Conservation (phyloP, 2,113 vertebrate genomes). For the Geococcyx californianus region DNA sequence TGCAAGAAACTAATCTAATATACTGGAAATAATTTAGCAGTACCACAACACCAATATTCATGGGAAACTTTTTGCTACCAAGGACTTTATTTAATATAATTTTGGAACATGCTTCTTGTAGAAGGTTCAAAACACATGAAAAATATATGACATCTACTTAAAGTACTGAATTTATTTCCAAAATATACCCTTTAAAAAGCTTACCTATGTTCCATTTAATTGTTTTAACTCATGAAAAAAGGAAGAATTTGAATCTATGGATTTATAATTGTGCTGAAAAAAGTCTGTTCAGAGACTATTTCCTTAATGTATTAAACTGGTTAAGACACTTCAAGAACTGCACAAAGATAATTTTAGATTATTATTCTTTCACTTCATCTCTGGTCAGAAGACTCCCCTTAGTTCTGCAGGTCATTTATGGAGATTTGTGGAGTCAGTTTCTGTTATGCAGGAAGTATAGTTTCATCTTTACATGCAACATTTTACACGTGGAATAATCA, state of each 20-base stretch:
- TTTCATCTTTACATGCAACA: not conserved
- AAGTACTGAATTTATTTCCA: slow-evolving; percentile 6
- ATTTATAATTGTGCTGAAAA: slow-evolving; percentile 55
- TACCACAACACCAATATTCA: not conserved
- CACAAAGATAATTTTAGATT: slow-evolving; percentile 2
- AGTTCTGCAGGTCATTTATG: not conserved
- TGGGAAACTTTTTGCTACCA: not conserved
- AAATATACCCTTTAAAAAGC: slow-evolving; percentile 52
- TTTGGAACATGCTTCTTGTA: slow-evolving; percentile 48
- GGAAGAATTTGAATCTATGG: slow-evolving; percentile 28
- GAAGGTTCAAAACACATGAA: slow-evolving; percentile 30
- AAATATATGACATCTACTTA: slow-evolving; percentile 16
- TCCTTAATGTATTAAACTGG: slow-evolving; percentile 25
- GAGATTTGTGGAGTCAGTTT: not conserved
- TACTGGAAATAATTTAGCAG: not conserved
- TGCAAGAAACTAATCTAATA: not conserved
- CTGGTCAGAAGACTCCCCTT: not conserved
- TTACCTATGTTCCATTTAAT: slow-evolving; percentile 60
- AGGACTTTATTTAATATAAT: slow-evolving; percentile 12
- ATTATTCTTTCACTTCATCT: slow-evolving; percentile 8
- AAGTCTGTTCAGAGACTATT: not conserved
- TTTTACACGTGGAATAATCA: not conserved
- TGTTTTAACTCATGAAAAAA: slow-evolving; percentile 58
- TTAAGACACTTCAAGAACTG: slow-evolving; percentile 11
- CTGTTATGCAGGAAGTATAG: not conserved